These are phyloP conservation scores for Nothocercus julius DNA, from an alignment of 2,113 vertebrate genomes.

Conservation along the genomic window DNA sequence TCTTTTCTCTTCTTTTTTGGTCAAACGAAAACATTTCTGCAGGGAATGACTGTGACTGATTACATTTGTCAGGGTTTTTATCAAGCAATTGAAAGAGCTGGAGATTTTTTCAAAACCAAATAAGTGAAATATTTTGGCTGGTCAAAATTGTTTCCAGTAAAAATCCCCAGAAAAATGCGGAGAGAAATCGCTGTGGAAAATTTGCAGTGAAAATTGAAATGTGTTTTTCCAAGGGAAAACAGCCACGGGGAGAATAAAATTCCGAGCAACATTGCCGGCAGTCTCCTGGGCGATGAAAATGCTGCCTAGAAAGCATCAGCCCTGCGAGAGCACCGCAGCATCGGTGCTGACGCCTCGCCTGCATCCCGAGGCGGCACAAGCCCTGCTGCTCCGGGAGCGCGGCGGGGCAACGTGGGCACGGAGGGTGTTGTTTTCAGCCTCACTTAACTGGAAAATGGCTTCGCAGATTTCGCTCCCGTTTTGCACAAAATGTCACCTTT, in stretches of 20 bases:
- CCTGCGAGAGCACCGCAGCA: rapidly evolving
- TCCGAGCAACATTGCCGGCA: not conserved
- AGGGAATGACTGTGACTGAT: constrained; percentile 64
- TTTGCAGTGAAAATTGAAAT: not conserved
- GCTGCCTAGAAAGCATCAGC: not conserved
- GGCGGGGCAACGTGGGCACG: rapidly evolving
- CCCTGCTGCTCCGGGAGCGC: not conserved
- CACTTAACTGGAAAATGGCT: not conserved
- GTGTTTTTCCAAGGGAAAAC: constrained; percentile 29
- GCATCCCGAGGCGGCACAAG: not conserved
- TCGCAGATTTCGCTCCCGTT: not conserved
- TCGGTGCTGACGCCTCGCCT: too few relatives aligned
- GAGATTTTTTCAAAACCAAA: constrained; percentile 68
- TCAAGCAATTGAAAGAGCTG: constrained; percentile 50
- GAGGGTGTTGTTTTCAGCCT: not conserved
- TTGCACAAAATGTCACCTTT: not conserved
- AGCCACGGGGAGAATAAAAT: not conserved
- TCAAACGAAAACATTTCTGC: constrained; percentile 55
- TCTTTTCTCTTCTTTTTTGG: constrained; percentile 3
- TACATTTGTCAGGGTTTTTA: constrained; percentile 70
- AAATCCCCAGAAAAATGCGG: constrained; percentile 1
- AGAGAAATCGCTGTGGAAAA: not conserved
- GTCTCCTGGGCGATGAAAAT: rapidly evolving
- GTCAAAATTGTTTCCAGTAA: constrained; percentile 57
- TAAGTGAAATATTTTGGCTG: constrained; percentile 68